Evolutionary conservation across 2,113 vertebrate genomes (phyloP).

Genomic region (Carettochelys insculpta): DNA sequence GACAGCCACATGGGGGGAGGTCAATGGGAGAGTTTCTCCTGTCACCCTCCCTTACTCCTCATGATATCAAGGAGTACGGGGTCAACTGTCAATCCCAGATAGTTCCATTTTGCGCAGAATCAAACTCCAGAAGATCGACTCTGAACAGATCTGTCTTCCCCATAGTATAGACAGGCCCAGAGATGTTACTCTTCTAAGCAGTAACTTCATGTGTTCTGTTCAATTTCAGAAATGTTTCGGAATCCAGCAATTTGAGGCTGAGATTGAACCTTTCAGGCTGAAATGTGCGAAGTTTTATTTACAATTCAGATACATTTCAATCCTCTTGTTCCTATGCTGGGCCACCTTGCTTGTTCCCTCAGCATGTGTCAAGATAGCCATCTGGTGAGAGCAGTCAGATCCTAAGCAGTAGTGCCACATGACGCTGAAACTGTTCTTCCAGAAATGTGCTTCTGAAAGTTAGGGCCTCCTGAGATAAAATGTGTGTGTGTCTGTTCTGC

Average conservation of each 20-base stretch:
- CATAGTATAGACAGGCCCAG: too few species aligned
- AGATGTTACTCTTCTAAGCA: not conserved
- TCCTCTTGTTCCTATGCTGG: not conserved
- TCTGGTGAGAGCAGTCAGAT: not conserved
- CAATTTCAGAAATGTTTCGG: not conserved
- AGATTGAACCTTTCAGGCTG: not conserved
- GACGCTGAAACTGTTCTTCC: not conserved
- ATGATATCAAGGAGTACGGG: too few species aligned
- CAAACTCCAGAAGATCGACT: too few species aligned
- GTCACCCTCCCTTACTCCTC: too few species aligned
- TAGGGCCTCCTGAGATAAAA: not conserved
- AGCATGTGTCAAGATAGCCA: not conserved
- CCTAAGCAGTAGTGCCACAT: not conserved
- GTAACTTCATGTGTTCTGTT: not conserved
- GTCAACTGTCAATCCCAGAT: too few species aligned
- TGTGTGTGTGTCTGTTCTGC: not conserved
- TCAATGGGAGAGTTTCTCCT: too few species aligned
- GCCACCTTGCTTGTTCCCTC: not conserved
- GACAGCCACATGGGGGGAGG: too few species aligned
- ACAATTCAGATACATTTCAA: not conserved
- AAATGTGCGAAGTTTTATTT: not conserved
- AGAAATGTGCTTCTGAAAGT: not conserved
- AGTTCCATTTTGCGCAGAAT: too few species aligned
- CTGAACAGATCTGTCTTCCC: too few species aligned
- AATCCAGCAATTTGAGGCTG: not conserved